Base-by-base conservation (phyloP, 2,888 invertebrate species). In the Altica lythri region DNA sequence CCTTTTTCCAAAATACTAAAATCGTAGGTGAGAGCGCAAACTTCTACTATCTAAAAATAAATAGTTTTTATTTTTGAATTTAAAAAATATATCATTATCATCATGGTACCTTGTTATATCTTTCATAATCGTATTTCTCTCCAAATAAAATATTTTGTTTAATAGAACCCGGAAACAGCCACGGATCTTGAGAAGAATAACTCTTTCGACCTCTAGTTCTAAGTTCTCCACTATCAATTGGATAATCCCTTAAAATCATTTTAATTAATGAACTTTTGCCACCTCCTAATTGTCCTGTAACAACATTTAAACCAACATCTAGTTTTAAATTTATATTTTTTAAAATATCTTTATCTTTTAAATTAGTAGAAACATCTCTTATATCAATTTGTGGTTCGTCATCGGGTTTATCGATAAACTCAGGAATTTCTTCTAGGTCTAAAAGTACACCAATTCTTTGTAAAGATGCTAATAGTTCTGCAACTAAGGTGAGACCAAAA, bases 71-170 rank as follows among this genome's bases (percentile, higher is more conserved):
- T 4, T 22, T 42, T 25, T 12, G 2, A 12, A 12, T 22, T 40
- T 17, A 12, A 40, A 22, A 5, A 2, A 4, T 18, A 18, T 4
- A n/a, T n/a, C 4, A 16, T 16, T 16, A 9, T 4, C 6, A 4
- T 2, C 34, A 16, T 14, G 4, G n/a, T 16, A 2, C 34, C 4
- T 14, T 2, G n/a, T 2, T 34, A 12, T 34, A 2, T 12, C 2
- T 9, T 2, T 34, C 13, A 2, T 78, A 74, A 49, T 84, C 80
- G 72, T 81, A 79, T 0, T 80, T 77, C 64, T 81, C 79, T 0
- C 90, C 90, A 75, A 92, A 91, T 0, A 89, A 68, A 51, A 92
- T 89, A 70, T 92, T 92, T 65, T 91, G 88, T 27, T 86, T 80
- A 1, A 92, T 82, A 29, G 82, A 81, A 12, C 78, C 78, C 2